These are phyloP conservation scores for Rhinophrynus dorsalis DNA, from an alignment of 2,797 vertebrate species.

Conservation along the genomic window DNA sequence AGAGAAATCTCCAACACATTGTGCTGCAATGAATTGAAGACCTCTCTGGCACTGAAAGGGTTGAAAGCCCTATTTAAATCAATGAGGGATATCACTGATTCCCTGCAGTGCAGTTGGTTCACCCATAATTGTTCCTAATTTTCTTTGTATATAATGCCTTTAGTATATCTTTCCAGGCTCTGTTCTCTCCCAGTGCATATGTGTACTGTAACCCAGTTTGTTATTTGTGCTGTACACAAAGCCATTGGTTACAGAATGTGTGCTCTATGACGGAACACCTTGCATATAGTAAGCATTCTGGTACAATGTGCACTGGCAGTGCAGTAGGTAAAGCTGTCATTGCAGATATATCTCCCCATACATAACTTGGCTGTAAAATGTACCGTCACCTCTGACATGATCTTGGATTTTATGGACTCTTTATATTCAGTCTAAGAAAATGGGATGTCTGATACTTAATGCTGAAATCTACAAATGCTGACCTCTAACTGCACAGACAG, in stretches of 20 bases:
- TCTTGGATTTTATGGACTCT: constrained; percentile 42
- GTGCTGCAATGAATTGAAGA: too few species aligned
- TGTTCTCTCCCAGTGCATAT: too few species aligned
- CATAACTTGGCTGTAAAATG: constrained; percentile 44
- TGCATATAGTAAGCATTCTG: not conserved
- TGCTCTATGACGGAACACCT: not conserved
- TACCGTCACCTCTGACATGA: constrained; percentile 36
- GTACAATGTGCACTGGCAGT: constrained; percentile 10
- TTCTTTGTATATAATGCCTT: too few species aligned
- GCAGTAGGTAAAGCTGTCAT: constrained; percentile 43
- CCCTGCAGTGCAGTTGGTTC: too few species aligned
- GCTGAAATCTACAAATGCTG: constrained; percentile 23
- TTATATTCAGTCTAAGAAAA: constrained; percentile 32
- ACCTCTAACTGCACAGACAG: constrained; percentile 21
- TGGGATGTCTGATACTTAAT: constrained; percentile 15
- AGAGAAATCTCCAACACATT: too few species aligned
- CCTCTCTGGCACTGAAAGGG: too few species aligned
- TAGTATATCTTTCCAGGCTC: too few species aligned
- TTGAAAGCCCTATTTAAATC: too few species aligned
- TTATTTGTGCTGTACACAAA: too few species aligned
- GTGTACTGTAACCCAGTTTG: too few species aligned
- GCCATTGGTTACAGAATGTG: not conserved
- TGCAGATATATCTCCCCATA: constrained; percentile 34
- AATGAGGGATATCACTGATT: too few species aligned
- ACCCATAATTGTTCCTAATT: too few species aligned